phyloP scores from a whole-genome alignment of 1,140 invertebrate genomes.

The Lasioglossum baleicum region DNA sequence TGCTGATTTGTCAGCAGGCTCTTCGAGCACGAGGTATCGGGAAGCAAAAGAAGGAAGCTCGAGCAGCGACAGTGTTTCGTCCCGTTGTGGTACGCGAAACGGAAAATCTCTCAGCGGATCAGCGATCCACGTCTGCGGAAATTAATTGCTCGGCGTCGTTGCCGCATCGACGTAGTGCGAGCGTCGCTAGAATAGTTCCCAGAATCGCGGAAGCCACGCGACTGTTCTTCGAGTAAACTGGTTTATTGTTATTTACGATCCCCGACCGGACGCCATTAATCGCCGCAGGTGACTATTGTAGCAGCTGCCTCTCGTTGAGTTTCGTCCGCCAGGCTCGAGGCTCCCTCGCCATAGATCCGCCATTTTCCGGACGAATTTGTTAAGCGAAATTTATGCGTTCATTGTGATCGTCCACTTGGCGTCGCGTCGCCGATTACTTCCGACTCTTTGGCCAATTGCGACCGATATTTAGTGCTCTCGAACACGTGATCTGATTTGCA shows the following conservation, averaged over 20 bases:
- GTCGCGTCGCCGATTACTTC: slow-evolving; percentile 1
- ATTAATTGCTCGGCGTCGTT: slow-evolving; percentile 50
- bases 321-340: slow-evolving; percentile 20
- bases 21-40: too few species aligned
- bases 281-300: slow-evolving; percentile 45
- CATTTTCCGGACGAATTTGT: slow-evolving; percentile 40
- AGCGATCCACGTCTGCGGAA: slow-evolving; percentile 60
- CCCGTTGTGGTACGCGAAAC: too few species aligned
- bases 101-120: slow-evolving; percentile 35
- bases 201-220: slow-evolving; percentile 62
- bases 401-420: slow-evolving; percentile 32
- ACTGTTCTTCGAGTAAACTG: slow-evolving; percentile 51
- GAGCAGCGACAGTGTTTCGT: too few species aligned
- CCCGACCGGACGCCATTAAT: slow-evolving; percentile 54
- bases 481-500: too few species aligned
- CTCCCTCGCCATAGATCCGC: too few species aligned
- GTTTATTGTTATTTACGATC: slow-evolving; percentile 64
- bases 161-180: slow-evolving; percentile 43
- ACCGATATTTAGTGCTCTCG: not conserved
- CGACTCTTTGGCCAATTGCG: not conserved
- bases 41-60: too few species aligned
- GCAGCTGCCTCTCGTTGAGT: slow-evolving; percentile 28
- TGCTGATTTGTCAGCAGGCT: too few species aligned
- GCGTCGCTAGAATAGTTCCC: slow-evolving; percentile 31
- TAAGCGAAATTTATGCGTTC: slow-evolving; percentile 30